Conservation (phyloP, 2,888 invertebrate genomes). For the Gastracanthus pulcherrimus region DNA sequence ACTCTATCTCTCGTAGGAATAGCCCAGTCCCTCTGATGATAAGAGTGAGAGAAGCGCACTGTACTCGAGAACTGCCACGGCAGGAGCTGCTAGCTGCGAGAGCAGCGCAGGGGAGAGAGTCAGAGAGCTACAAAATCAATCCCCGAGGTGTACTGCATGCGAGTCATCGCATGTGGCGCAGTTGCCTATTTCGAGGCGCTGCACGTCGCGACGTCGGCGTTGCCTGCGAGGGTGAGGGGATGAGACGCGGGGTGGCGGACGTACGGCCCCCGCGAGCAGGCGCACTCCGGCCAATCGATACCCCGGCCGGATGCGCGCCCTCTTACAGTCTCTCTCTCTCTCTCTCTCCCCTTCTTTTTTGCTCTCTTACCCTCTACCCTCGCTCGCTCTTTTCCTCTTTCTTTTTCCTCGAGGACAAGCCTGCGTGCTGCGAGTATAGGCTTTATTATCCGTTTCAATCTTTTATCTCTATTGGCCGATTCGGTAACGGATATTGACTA, state of each 20-base stretch:
- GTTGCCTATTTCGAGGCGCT: conserved; percentile 37
- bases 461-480: background rate
- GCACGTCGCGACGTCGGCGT: background rate
- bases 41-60: too few relatives aligned
- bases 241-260: background rate
- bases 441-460: background rate
- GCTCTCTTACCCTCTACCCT: background rate
- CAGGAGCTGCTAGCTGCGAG: too few relatives aligned
- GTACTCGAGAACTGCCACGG: too few relatives aligned
- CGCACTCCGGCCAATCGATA: conserved; percentile 43
- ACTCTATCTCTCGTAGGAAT: background rate
- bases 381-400: background rate
- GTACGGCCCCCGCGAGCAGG: conserved; percentile 21
- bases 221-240: too few relatives aligned
- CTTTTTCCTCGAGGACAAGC: background rate
- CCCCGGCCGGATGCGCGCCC: conserved; percentile 4
- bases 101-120: background rate
- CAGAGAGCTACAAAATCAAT: conserved; percentile 13
- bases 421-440: background rate
- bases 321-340: background rate
- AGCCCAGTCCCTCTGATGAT: background rate
- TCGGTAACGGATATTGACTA: too few relatives aligned
- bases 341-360: background rate
- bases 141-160: background rate
- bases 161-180: conserved; percentile 11